Evolutionary conservation across 2,888 invertebrate species (phyloP), one percentile per base, ranked within the genome.

Genomic region (Cheilosia soror): DNA sequence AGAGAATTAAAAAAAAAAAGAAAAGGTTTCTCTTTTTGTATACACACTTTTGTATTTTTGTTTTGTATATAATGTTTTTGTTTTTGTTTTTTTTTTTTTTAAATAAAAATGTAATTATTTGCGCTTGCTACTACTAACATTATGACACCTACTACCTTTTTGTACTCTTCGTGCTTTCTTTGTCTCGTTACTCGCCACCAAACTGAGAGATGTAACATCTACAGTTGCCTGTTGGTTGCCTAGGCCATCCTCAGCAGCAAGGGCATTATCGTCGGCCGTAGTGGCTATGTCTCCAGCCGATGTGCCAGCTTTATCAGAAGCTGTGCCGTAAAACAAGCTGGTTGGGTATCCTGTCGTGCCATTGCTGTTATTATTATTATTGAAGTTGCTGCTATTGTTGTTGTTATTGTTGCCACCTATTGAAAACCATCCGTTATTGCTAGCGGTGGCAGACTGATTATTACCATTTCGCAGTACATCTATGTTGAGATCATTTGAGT

Each of bases 81-180:
- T 13, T 51, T 68, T 66, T 75, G 25, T 13, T 51, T 68, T 25
- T 25, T 51, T 66, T 75, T 15, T 13, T 51, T 68, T 51, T 66
- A 13, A 49, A 20, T 53, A 27, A 51, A 47, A 73, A 68, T 37
- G 44, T 68, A 81, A 47, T 81, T 82, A 85, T 82, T 91, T 91
- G 89, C 92, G 92, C 90, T 92, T 92, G 90, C 90, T 91, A 90
- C 89, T 90, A 89, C 91, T 77, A 77, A 85, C 89, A 90, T 89
- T 91, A 87, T 90, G 89, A 90, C 91, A 91, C 89, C 91, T 90
- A 89, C 90, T 91, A 89, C 90, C 90, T 89, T 92, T 92, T 92
- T 92, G 92, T 92, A 92, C 92, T 92, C 92, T 92, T 90, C 92
- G 92, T 92, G 92, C 91, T 90, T 92, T 92, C 88, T 92, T 92